Conservation (phyloP, 2,797 vertebrate species). For the Coranthus polyacanthus region DNA sequence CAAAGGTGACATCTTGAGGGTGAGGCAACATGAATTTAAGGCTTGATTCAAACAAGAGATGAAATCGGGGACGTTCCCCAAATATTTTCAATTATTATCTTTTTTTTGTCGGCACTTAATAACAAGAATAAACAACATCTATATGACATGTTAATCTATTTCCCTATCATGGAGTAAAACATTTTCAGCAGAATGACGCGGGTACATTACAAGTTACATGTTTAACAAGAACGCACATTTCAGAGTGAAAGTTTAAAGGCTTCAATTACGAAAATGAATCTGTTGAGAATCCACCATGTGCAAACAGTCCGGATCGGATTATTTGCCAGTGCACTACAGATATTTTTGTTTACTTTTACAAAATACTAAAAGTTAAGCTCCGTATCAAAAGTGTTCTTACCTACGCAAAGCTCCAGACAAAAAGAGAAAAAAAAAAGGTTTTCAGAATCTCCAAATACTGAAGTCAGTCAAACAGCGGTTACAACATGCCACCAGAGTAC, state of each 20-base stretch:
- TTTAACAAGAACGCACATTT: not conserved
- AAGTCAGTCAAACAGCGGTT: conserved; percentile 61
- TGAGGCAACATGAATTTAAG: conserved; percentile 53
- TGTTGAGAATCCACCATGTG: not conserved
- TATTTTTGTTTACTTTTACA: conserved; percentile 6
- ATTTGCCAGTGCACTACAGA: not conserved
- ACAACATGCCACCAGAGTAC: conserved; percentile 60
- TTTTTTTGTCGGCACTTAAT: conserved; percentile 37
- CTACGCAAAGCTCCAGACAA: conserved; percentile 69
- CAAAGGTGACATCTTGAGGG: conserved; percentile 56
- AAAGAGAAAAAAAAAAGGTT: conserved; percentile 48
- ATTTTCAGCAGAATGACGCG: too few species aligned
- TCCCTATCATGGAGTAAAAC: too few species aligned
- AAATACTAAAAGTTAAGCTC: conserved; percentile 19
- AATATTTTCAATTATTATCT: conserved; percentile 55
- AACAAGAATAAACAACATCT: conserved; percentile 24
- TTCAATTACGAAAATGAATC: not conserved
- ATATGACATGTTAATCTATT: not conserved
- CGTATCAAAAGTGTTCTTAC: conserved; percentile 63
- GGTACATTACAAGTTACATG: not conserved
- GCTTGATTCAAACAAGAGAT: conserved; percentile 65
- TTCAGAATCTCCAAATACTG: conserved; percentile 74
- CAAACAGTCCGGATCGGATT: not conserved
- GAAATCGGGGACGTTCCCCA: conserved; percentile 41
- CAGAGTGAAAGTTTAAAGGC: not conserved